Base-by-base conservation (phyloP, 2,797 vertebrate genomes). In the Eremophila alpestris region DNA sequence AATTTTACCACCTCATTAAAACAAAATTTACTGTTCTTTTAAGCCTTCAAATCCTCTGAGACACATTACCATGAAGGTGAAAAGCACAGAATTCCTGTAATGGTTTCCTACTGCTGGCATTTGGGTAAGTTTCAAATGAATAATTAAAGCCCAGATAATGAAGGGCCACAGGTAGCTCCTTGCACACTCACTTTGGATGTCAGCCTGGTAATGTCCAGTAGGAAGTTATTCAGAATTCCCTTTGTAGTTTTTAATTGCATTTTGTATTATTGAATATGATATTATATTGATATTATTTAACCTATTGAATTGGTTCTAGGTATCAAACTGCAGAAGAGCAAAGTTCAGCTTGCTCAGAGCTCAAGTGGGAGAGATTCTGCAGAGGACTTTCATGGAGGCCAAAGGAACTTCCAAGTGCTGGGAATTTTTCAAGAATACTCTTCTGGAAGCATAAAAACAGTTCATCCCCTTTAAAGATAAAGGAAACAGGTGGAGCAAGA, bases 21-120 rank as follows among this genome's bases (percentile, higher is more conserved):
- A 63, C 52, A 82, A 91, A 90, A 91, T 40, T n/a, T 76, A 89
- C 82, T 94, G 63, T 74, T 93, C 52, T 77, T 87, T 49, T 52
- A 89, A 34, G 54, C n/a, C 16, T 92, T 82, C 56, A 93, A 88
- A 89, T 80, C 68, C 68, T 87, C 38, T 51, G 68, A 94, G 71
- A 79, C 34, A 87, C 21, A 80, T 77, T 93, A 80, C 3, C 1
- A 0, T 34, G 45, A 89, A 87, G 81, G 64, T 89, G 68, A 93
- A 93, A 93, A 74, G 67, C 68, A 84, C 13, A 43, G 52, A 41
- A 38, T 68, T 64, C 58, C 27, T 74, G 12, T 70, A 90, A 87
- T 43, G 82, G 38, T 52, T 87, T 87, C 45, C 58, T 43, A 68
- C 23, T 38, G 67, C 60, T 56, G 22, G 49, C 36, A 41, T 84